Evolutionary conservation across 2,797 vertebrate species (phyloP), one percentile per base, ranked within the genome.

Genomic region (Darevskia nairensis): DNA sequence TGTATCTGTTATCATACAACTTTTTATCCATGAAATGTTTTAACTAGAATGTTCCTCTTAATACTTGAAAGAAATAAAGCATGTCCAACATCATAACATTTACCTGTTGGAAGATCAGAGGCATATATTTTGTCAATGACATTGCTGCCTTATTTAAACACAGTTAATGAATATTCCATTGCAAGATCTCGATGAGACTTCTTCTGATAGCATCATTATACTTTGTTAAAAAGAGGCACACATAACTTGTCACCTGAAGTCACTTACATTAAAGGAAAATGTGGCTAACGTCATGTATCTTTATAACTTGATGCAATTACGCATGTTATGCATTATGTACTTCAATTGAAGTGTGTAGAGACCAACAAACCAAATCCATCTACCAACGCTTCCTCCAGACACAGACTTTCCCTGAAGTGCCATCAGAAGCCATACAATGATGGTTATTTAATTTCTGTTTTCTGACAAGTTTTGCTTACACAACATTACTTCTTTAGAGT

Each of bases 111-210:
- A 80, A 32, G 69, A 90, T 46, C 76, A 88, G 76, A 88, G 86
- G 35, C 6, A 59, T 39, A 82, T 77, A 50, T 41, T 82, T 64
- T 55, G n/a, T 89, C 32, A 92, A 29, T 68, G 8, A 7, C 61
- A 89, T 1, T 25, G 44, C 19, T 86, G 35, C 32, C 83, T 90
- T 90, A 87, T 90, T 92, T 85, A 89, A 89, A 91, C 2, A 64
- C 3, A 27, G 61, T 85, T 66, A 94, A 88, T 64, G 90, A 91
- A 88, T 92, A 91, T 74, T 32, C 55, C 29, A 84, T 71, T 88
- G 69, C 4, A 92, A 84, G 61, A 29, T 90, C 0, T 90, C 68
- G 29, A 82, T 32, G 25, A 77, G 23, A 71, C 74, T 79, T 69
- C 25, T 78, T 82, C 46, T 69, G 55, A 76, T 76, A 85, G 50